Base-by-base conservation (phyloP, 2,797 vertebrate genomes). In the Aphelocoma californica region DNA sequence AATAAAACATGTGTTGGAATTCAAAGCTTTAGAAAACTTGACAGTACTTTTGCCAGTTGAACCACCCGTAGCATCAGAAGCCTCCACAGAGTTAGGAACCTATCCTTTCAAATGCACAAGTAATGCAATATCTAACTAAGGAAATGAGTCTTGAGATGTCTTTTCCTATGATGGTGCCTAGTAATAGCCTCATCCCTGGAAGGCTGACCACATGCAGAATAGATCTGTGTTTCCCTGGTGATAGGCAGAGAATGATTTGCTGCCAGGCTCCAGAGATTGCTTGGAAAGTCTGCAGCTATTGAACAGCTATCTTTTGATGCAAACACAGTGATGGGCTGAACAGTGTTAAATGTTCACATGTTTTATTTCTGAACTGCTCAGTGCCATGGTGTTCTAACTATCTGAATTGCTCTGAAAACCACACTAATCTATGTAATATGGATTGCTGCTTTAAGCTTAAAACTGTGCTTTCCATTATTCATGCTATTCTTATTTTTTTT, bases 271-370 rank as follows among this genome's bases (percentile, higher is more conserved):
- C 90, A 90, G 78, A 75, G 89, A 87, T 86, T 57, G 81, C 93
- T 92, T 93, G 86, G 85, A 50, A 91, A 88, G 79, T 25, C 86
- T 95, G 77, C 84, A 90, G 86, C 74, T 90, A 75, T 50, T 90
- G 81, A 95, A 90, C 67, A 89, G 89, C 72, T 90, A 77, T 69
- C 54, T 92, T 86, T 90, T 93, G 91, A 95, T 91, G 83, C 91
- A 93, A 93, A 54, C 74, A 80, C 79, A 62, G 54, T 53, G 90
- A 94, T 1, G 3, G 84, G 74, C 42, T 70, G 86, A 95, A 62
- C 47, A 84, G 74, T 75, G 62, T 77, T 64, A 88, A 91, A 86
- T 50, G 42, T 32, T 88, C 53, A 69, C 54, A 8, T 34, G 70
- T 65, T 72, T 88, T 92, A 36, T 69, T 92, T 75, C 44, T 62